These are phyloP conservation scores for Naso thynnoides DNA, from an alignment of 2,797 vertebrate genomes.

Conservation along the genomic window DNA sequence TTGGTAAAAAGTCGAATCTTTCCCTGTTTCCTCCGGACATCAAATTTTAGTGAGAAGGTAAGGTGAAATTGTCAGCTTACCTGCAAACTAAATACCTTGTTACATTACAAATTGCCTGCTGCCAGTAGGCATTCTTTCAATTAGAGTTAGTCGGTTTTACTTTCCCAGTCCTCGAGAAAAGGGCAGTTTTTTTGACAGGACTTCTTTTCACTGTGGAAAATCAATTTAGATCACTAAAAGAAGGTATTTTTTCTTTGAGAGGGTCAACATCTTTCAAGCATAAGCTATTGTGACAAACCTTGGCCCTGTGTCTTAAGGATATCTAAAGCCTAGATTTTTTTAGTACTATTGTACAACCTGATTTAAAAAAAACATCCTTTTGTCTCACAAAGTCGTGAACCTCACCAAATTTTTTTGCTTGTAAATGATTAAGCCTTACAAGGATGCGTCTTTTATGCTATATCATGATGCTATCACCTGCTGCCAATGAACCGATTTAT, in stretches of 20 bases:
- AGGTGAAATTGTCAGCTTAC: not conserved
- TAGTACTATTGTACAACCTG: not conserved
- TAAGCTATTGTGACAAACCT: not conserved
- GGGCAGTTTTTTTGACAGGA: constrained; percentile 20
- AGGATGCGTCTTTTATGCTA: too few relatives aligned
- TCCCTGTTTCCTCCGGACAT: not conserved
- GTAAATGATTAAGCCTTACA: too few relatives aligned
- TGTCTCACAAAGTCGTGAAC: too few relatives aligned
- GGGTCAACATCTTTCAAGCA: not conserved
- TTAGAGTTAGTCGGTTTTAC: constrained; percentile 16
- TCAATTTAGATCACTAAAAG: constrained; percentile 21
- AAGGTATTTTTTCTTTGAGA: constrained; percentile 1
- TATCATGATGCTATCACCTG: too few relatives aligned
- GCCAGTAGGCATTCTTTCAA: constrained; percentile 3
- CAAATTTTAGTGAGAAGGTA: not conserved
- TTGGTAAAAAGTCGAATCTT: constrained; percentile 11
- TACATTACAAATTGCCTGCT: not conserved
- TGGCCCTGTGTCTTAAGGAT: not conserved
- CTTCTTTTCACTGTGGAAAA: constrained; percentile 8
- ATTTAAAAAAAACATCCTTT: too few relatives aligned
- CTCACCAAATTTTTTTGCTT: too few relatives aligned
- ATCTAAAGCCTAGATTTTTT: not conserved
- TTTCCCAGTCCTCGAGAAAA: constrained; percentile 7
- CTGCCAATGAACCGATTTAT: too few relatives aligned
- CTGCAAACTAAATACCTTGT: constrained; percentile 1